Conservation (phyloP, 2,113 vertebrate genomes). For the Eulemur rufifrons region DNA sequence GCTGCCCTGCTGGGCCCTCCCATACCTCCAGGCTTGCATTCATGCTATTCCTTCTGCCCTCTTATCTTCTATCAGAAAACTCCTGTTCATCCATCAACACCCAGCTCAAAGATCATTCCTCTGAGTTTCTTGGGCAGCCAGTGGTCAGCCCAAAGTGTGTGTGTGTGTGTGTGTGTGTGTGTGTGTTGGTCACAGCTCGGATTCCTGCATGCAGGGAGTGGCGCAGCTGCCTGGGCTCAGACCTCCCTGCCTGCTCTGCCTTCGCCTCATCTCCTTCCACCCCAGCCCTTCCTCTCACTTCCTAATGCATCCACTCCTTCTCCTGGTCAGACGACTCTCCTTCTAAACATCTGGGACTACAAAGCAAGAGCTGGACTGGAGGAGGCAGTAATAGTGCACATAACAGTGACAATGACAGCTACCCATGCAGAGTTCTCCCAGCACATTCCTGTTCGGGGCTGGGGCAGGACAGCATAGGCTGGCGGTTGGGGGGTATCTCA, state of each 20-base stretch:
- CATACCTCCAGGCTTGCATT: background rate
- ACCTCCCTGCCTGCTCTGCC: background rate
- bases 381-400: background rate
- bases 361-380: background rate
- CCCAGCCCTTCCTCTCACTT: background rate
- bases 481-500: background rate
- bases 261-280: background rate
- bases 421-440: background rate
- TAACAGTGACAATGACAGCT: background rate
- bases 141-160: background rate
- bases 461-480: background rate
- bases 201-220: background rate
- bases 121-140: background rate
- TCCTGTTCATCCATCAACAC: background rate
- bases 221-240: background rate
- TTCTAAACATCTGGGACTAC: background rate
- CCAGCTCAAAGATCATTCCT: background rate
- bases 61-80: background rate
- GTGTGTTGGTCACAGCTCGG: background rate
- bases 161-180: background rate
- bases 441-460: background rate
- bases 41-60: background rate
- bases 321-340: background rate
- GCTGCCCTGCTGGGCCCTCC: background rate
- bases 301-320: background rate